A percentile compares a stretch with the other conserved stretches of the same genome.
Evolutionary conservation across 2,888 invertebrate species (phyloP).

Genomic region (Napeogenes sylphis): DNA sequence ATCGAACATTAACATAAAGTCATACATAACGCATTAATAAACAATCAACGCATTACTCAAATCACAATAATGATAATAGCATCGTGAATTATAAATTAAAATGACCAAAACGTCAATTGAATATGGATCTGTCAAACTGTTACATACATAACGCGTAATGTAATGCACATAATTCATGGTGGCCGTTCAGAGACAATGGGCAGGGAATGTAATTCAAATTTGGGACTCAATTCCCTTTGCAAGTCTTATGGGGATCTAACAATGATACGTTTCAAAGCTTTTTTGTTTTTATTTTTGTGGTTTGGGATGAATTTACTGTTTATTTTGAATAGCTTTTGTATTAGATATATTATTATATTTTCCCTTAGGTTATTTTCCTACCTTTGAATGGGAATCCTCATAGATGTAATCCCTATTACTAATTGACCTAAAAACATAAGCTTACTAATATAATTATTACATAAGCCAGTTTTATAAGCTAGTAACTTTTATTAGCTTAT

Average conservation of each 20-base stretch:
- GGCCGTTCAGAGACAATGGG: constrained; percentile 40
- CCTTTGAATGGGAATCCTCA: constrained; percentile 12
- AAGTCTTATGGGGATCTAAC: constrained; percentile 51
- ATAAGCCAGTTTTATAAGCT: no score
- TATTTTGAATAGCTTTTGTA: constrained; percentile 36
- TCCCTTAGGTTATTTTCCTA: neutral
- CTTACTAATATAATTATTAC: neutral
- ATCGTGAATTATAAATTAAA: constrained; percentile 28
- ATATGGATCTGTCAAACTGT: constrained; percentile 41
- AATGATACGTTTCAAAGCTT: constrained; percentile 55
- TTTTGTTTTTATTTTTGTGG: constrained; percentile 63
- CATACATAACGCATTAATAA: neutral
- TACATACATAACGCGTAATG: constrained; percentile 2
- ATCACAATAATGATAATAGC: neutral
- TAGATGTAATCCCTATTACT: constrained; percentile 9
- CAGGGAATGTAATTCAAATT: constrained; percentile 39
- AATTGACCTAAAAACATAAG: constrained; percentile 17
- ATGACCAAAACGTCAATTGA: constrained; percentile 33
- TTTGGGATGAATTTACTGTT: constrained; percentile 12
- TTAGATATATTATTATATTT: neutral
- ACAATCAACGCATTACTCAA: neutral
- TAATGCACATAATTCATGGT: constrained; percentile 69
- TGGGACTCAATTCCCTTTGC: constrained; percentile 42
- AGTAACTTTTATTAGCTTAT: no score
- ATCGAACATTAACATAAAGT: neutral